Evolutionary conservation across 2,797 vertebrate genomes (phyloP).

Genomic region (Acomys russatus): DNA sequence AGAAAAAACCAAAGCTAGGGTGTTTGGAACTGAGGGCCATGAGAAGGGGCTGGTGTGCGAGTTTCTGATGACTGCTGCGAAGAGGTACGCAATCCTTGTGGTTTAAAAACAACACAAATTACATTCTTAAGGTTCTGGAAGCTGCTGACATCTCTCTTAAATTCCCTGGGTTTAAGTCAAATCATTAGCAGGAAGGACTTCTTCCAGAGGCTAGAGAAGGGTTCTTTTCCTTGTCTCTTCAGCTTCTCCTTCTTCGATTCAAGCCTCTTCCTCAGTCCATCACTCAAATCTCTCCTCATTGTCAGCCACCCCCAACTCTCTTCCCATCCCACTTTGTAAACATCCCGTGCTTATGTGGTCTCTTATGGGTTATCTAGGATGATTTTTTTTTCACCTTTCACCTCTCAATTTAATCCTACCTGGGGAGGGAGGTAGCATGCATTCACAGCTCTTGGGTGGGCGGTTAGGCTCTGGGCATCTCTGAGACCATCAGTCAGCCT

Average conservation of each 20-base stretch:
- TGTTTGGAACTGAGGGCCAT: neutral
- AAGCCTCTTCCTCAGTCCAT: neutral
- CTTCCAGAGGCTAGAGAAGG: neutral
- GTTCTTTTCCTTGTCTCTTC: neutral
- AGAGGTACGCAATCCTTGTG: neutral
- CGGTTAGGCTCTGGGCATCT: neutral
- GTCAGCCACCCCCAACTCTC: neutral
- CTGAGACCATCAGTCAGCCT: neutral
- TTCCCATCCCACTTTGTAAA: neutral
- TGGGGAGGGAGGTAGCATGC: neutral
- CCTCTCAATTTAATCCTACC: neutral
- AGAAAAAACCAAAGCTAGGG: neutral
- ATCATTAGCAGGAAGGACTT: neutral
- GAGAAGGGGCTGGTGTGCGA: neutral
- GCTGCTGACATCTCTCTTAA: neutral
- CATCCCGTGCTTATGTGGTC: neutral
- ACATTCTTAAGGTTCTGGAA: conserved; percentile 2
- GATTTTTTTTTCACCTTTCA: neutral
- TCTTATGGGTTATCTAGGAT: neutral
- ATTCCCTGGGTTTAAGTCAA: conserved; percentile 48
- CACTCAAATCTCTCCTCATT: neutral
- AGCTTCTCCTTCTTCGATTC: neutral
- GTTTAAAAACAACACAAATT: neutral
- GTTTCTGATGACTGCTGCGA: neutral
- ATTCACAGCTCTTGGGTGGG: neutral